Percentiles rank a stretch among this genome's conserved stretches.
Evolutionary conservation across 2,113 vertebrate species (phyloP).

Genomic region (Cyrtonyx montezumae): DNA sequence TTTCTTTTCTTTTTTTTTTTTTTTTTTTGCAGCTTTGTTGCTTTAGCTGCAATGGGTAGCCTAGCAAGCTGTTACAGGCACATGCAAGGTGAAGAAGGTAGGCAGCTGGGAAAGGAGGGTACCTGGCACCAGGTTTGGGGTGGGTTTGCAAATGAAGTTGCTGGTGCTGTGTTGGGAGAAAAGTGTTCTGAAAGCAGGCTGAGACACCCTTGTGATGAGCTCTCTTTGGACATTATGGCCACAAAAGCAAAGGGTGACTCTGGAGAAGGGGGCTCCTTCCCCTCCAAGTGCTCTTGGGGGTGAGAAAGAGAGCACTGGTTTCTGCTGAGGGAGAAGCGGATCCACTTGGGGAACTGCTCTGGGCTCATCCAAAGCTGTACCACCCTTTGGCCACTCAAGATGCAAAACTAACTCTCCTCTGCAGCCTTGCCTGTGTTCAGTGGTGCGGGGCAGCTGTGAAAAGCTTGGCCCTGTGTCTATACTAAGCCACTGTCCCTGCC

Average conservation of each 20-base stretch:
- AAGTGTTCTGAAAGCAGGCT: neutral
- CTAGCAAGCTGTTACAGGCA: slow-evolving; percentile 56
- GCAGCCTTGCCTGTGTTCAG: neutral
- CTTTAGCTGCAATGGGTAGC: slow-evolving; percentile 55
- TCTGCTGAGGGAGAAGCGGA: neutral
- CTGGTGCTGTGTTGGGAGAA: neutral
- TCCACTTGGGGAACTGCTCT: neutral
- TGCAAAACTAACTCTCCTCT: neutral
- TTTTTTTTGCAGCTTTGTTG: slow-evolving; percentile 59
- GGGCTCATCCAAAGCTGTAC: neutral
- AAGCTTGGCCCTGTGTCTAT: neutral
- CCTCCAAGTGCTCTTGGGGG: neutral
- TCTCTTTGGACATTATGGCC: neutral
- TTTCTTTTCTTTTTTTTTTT: slow-evolving; percentile 54
- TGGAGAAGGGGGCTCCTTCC: neutral
- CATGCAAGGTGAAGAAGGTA: neutral
- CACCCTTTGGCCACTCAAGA: neutral
- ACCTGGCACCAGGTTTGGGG: neutral
- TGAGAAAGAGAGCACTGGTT: neutral
- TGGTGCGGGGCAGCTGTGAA: neutral
- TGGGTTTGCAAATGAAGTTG: neutral
- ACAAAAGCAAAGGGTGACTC: neutral
- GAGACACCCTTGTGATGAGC: neutral
- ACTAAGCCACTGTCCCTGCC: neutral
- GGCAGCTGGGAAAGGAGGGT: neutral